Evolutionary conservation across 1,140 invertebrate genomes (phyloP).

Genomic region (Aphelenchoides avenae): DNA sequence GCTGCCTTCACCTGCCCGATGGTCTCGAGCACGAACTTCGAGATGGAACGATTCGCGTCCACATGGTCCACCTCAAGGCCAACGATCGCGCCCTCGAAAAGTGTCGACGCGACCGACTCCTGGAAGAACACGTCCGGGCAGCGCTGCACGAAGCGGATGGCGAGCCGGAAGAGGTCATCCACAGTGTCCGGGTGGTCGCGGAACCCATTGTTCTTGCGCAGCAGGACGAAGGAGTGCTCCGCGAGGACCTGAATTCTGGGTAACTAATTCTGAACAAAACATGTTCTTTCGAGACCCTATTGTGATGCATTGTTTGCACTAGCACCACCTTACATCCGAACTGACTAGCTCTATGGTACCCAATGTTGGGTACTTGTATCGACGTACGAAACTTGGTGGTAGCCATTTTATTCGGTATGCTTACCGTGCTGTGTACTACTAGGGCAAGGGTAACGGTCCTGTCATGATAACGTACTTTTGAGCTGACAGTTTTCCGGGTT

Average conservation of each 20-base stretch:
- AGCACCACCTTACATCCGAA: too few species aligned
- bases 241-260: constrained; percentile 74
- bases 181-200: constrained; percentile 91
- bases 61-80: constrained; percentile 81
- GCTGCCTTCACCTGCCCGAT: constrained; percentile 25
- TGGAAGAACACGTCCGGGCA: constrained; percentile 75
- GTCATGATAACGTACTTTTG: too few species aligned
- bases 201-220: constrained; percentile 69
- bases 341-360: too few species aligned
- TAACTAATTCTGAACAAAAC: constrained; percentile 12
- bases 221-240: constrained; percentile 77
- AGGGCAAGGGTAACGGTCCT: too few species aligned
- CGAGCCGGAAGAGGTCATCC: constrained; percentile 88
- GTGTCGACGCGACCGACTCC: constrained; percentile 68
- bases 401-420: too few species aligned
- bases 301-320: too few species aligned
- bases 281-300: constrained; percentile 35
- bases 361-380: too few species aligned
- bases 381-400: too few species aligned
- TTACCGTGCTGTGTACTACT: too few species aligned
- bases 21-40: constrained; percentile 39
- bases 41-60: constrained; percentile 72
- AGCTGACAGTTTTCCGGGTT: too few species aligned
- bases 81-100: constrained; percentile 76
- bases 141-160: constrained; percentile 70